Conservation (phyloP, 2,888 invertebrate species). For the Eledone cirrhosa region DNA sequence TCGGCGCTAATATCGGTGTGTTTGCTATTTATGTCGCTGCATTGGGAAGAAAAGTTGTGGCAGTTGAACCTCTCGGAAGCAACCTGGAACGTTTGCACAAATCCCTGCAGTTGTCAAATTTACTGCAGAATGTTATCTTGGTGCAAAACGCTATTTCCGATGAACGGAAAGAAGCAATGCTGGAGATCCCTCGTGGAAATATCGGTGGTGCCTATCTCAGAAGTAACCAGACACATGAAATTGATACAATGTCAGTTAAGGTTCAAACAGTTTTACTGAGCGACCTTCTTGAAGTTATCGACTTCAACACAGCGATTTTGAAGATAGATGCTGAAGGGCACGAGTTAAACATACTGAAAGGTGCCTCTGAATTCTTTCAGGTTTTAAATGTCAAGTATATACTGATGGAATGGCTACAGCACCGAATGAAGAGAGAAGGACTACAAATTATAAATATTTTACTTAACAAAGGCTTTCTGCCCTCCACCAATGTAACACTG, state of each 20-base stretch:
- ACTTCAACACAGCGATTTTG: conserved; percentile 38
- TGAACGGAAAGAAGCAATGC: conserved; percentile 35
- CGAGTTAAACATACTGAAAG: conserved; percentile 45
- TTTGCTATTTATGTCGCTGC: conserved; percentile 44
- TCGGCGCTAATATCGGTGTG: conserved; percentile 49
- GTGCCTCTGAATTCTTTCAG: conserved; percentile 44
- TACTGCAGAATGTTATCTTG: conserved; percentile 40
- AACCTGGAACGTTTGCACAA: conserved; percentile 40
- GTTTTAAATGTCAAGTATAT: conserved; percentile 45
- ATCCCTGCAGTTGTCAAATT: conserved; percentile 36
- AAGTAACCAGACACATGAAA: conserved; percentile 28
- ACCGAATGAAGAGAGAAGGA: conserved; percentile 40
- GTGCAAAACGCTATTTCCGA: conserved; percentile 49
- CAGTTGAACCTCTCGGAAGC: conserved; percentile 40
- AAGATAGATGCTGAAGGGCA: conserved; percentile 57
- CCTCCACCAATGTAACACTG: conserved; percentile 38
- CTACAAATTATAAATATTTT: conserved; percentile 41
- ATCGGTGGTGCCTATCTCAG: conserved; percentile 48
- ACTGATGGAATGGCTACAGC: conserved; percentile 55
- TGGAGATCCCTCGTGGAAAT: conserved; percentile 41
- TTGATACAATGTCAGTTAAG: background rate
- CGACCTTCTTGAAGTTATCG: conserved; percentile 42
- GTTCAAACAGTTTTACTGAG: conserved; percentile 46
- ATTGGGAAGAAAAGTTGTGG: conserved; percentile 41
- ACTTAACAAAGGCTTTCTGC: conserved; percentile 45